Base-by-base conservation (phyloP, 2,888 invertebrate species). In the Drosophila birchii region DNA sequence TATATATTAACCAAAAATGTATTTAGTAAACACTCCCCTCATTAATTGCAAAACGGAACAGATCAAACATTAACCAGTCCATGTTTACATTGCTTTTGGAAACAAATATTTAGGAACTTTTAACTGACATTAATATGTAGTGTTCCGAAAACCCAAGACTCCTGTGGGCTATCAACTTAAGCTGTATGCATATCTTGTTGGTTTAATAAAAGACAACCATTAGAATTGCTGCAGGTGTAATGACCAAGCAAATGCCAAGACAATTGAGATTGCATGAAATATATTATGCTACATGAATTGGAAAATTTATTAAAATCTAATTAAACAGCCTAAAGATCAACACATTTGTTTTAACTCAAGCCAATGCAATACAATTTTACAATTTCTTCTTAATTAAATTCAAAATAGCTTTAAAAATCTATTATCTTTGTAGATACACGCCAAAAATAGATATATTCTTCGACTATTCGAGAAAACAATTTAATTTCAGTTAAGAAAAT, bases 11-110 rank as follows among this genome's bases (percentile, higher is more conserved):
- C 26, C 26, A 5, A 26, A 26, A 26, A 26, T 26, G 5, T 26
- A 26, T 26, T 4, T 26, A 4, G 26, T 26, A 26, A 26, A 5
- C 26, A 26, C 5, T 26, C 3, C 16, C 55, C 44, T 75, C 80
- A 81, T 78, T 80, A 84, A 83, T 66, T 76, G 64, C 78, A 66
- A 58, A 67, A 57, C 60, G 51, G 55, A 44, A 47, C 20, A 29
- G 9, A 6, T 20, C 34, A 47, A 38, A 18, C 18, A 9, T 29
- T 5, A 44, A 53, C 34, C 3, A 20, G 5, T 29, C 36, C 20
- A 8, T 9, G 14, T 16, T 20, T 36, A n/a, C 44, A 60, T 45
- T 61, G 44, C 38, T 55, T 41, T 57, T 49, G 47, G 62, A 34
- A 54, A 39, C 55, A 55, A 63, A 66, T 58, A 56, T 45, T 8